These are phyloP conservation scores for Molossus molossus DNA, from an alignment of 2,797 vertebrate species.

Conservation along the genomic window DNA sequence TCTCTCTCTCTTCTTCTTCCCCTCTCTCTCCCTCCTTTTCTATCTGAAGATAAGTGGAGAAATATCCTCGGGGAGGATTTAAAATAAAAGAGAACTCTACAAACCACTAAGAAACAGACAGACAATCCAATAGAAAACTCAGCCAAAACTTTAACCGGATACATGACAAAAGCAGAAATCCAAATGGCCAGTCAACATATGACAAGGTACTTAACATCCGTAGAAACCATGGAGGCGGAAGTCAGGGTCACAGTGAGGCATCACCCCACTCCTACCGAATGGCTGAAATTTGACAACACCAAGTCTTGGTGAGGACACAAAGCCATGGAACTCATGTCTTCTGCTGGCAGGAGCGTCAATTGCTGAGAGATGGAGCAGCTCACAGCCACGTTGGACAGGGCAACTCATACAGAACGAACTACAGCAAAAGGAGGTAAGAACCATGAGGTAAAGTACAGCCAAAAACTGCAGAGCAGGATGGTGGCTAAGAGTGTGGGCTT, in stretches of 20 bases:
- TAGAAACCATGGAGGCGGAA: not conserved
- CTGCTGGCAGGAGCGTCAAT: not conserved
- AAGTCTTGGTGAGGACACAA: not conserved
- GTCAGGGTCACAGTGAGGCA: not conserved
- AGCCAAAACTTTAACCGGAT: not conserved
- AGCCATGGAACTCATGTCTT: not conserved
- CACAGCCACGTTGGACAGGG: not conserved
- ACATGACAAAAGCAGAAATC: conserved; percentile 7
- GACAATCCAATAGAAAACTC: conserved; percentile 1
- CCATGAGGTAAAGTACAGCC: not conserved
- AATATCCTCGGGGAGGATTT: no score
- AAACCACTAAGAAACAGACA: not conserved
- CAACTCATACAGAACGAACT: conserved; percentile 24
- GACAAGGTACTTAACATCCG: not conserved
- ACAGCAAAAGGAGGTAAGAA: not conserved
- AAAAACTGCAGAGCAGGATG: no score
- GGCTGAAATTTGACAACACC: not conserved
- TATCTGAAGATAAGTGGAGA: no score
- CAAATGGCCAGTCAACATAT: not conserved
- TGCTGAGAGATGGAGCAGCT: not conserved
- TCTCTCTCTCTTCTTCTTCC: no score
- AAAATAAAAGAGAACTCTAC: not conserved
- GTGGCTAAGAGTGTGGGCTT: not conserved
- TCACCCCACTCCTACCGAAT: not conserved
- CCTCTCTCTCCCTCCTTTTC: no score